Evolutionary conservation across 2,113 vertebrate species (phyloP).

Genomic region (Hippocampus guttulatus): DNA sequence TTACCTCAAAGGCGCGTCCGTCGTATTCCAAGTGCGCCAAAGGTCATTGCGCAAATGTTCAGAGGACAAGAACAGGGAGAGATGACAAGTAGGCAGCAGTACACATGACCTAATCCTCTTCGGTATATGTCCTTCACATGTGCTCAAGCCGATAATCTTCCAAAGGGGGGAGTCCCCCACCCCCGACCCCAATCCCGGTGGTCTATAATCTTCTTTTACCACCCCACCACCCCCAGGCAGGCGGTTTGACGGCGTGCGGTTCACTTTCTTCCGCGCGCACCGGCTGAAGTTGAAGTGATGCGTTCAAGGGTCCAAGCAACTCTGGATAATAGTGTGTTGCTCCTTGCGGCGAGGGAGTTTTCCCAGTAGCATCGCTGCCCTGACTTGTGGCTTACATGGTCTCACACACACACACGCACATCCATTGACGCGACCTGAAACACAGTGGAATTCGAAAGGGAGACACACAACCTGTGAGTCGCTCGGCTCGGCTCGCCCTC

Average conservation of each 20-base stretch:
- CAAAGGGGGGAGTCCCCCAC: constrained; percentile 39
- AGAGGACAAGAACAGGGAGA: constrained; percentile 44
- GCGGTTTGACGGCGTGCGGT: background rate
- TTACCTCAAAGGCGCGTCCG: constrained; percentile 53
- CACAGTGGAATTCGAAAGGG: constrained; percentile 28
- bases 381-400: constrained; percentile 1
- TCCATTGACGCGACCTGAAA: constrained; percentile 23
- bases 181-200: background rate
- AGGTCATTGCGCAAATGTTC: constrained; percentile 62
- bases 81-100: constrained; percentile 49
- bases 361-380: background rate
- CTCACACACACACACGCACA: background rate
- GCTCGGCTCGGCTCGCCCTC: background rate
- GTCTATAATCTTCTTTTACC: constrained; percentile 36
- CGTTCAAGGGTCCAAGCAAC: background rate
- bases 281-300: constrained; percentile 9
- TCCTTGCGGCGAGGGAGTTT: background rate
- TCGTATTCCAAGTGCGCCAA: constrained; percentile 55
- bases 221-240: too few relatives aligned
- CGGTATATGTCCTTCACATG: constrained; percentile 57
- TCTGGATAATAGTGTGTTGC: background rate
- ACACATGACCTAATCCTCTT: constrained; percentile 60
- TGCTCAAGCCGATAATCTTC: constrained; percentile 63
- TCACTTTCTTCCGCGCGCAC: constrained; percentile 6
- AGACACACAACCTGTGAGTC: constrained; percentile 28